Conservation (phyloP, 2,113 vertebrate species). For the Anguilla japonica region DNA sequence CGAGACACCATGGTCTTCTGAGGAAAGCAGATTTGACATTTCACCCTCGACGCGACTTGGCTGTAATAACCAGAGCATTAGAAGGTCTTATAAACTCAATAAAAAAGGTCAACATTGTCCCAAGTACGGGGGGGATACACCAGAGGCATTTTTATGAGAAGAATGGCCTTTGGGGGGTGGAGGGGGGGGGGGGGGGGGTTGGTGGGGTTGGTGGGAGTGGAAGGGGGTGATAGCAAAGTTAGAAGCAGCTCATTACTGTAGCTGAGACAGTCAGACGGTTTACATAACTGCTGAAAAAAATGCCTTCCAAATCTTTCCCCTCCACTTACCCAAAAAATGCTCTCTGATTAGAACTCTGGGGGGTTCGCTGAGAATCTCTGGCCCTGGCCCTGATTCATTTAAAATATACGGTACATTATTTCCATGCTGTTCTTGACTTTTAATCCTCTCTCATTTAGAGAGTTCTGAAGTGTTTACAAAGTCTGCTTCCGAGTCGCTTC, state of each 20-base stretch:
- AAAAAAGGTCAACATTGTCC: background rate
- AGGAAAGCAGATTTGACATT: slow-evolving; percentile 35
- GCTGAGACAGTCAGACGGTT: background rate
- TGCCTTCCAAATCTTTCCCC: background rate
- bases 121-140: background rate
- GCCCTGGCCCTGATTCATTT: background rate
- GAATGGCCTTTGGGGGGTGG: background rate
- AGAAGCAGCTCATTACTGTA: background rate
- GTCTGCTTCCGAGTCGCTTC: background rate
- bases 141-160: background rate
- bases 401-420: background rate
- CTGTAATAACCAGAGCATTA: slow-evolving; percentile 34
- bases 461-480: background rate
- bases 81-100: background rate
- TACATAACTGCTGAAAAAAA: background rate
- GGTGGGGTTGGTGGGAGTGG: too few species aligned
- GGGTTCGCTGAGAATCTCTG: background rate
- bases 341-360: background rate
- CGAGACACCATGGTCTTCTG: background rate
- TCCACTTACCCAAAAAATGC: background rate
- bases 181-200: too few species aligned
- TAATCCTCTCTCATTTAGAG: background rate
- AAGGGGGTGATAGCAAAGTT: background rate
- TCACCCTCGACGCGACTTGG: slow-evolving; percentile 51
- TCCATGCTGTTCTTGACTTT: background rate